phyloP scores from a whole-genome alignment of 92 coral and sea anemone species.

The Porites rus region DNA sequence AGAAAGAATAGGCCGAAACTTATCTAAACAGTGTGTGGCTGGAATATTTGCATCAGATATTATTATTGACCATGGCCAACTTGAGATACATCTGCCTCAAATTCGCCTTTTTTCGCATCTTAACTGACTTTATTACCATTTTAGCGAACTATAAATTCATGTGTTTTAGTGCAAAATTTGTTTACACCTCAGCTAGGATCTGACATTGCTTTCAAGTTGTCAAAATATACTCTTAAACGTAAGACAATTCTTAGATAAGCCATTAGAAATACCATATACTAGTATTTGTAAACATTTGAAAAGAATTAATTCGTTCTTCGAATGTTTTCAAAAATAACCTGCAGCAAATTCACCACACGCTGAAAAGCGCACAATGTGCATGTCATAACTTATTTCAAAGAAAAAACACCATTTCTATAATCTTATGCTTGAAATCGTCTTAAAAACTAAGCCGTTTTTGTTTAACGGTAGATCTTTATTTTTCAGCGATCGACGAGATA shows the following conservation, averaged over 20 bases:
- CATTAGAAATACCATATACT: background rate
- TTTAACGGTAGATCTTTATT: background rate
- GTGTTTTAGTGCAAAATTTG: background rate
- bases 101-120: background rate
- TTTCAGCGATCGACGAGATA: background rate
- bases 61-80: background rate
- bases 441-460: background rate
- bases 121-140: background rate
- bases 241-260: constrained; percentile 10
- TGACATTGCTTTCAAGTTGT: background rate
- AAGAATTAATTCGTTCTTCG: constrained; percentile 20
- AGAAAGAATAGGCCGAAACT: constrained; percentile 34
- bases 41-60: constrained; percentile 33
- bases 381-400: constrained; percentile 2
- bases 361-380: background rate
- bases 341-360: constrained; percentile 14
- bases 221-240: background rate
- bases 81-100: constrained; percentile 9
- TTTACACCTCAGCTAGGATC: background rate
- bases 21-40: constrained; percentile 41
- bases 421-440: background rate
- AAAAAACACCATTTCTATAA: constrained; percentile 1
- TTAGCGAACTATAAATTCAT: too few relatives aligned
- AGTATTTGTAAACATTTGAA: constrained; percentile 28
- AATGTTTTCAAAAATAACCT: constrained; percentile 9